These are phyloP conservation scores for Drosophila sulfurigaster DNA, from an alignment of 1,140 invertebrate genomes.

Conservation along the genomic window DNA sequence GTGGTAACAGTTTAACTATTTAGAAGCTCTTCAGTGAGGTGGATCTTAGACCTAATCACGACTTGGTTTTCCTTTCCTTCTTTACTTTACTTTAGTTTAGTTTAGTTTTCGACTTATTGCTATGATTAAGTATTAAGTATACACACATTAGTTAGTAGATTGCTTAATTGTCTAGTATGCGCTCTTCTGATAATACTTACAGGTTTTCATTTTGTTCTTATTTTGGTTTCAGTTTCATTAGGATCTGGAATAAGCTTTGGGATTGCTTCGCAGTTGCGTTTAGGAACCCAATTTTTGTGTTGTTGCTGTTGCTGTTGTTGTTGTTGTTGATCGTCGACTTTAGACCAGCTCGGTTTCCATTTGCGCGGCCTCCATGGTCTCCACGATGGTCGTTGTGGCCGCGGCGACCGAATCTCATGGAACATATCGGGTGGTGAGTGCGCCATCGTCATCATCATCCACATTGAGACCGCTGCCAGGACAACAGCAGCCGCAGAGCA, in stretches of 20 bases:
- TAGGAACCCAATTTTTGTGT: conserved; percentile 61
- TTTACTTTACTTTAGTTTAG: too few relatives aligned
- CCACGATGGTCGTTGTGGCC: conserved; percentile 76
- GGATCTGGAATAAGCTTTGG: not conserved
- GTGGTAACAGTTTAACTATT: conserved; percentile 51
- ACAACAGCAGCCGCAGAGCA: conserved; percentile 51
- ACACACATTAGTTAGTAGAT: conserved; percentile 48
- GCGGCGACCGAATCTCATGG: conserved; percentile 83
- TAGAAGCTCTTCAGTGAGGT: conserved; percentile 71
- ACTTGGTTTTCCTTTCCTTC: conserved; percentile 38
- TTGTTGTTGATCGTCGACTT: conserved; percentile 11
- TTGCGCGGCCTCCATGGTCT: conserved; percentile 74
- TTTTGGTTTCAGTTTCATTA: conserved; percentile 10
- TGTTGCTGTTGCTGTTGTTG: not conserved
- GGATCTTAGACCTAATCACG: conserved; percentile 82
- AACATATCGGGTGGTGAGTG: conserved; percentile 75
- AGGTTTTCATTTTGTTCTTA: conserved; percentile 40
- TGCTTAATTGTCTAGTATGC: conserved; percentile 43
- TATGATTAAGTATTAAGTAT: conserved; percentile 65
- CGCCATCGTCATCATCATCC: conserved; percentile 74
- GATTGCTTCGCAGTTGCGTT: conserved; percentile 37
- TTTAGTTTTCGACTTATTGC: conserved; percentile 25
- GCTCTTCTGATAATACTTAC: conserved; percentile 68
- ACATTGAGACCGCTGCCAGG: conserved; percentile 52
- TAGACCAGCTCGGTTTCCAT: conserved; percentile 78